Evolutionary conservation across 2,888 invertebrate genomes (phyloP).

Genomic region (Volucella bombylans): DNA sequence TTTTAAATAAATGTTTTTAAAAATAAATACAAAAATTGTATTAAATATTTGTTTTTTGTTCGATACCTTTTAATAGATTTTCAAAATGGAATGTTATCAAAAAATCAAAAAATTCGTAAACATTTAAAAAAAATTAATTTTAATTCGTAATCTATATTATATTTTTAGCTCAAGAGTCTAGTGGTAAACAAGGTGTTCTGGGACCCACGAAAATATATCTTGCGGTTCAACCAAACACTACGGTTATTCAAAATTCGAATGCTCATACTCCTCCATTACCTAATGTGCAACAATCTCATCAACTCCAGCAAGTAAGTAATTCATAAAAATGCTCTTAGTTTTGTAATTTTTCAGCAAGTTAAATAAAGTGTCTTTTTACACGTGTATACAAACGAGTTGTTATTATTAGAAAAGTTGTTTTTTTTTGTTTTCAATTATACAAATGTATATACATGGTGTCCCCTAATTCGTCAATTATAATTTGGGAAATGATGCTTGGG

Average conservation of each 20-base stretch:
- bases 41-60: too few relatives aligned
- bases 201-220: constrained; percentile 94
- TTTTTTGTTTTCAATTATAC: too few relatives aligned
- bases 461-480: too few relatives aligned
- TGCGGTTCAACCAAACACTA: constrained; percentile 89
- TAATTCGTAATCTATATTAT: neutral
- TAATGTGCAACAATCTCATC: constrained; percentile 82
- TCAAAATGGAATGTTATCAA: too few relatives aligned
- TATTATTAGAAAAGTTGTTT: neutral
- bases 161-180: constrained; percentile 89
- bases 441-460: too few relatives aligned
- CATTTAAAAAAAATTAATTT: neutral
- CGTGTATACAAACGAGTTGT: neutral
- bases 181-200: constrained; percentile 91
- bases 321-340: constrained; percentile 74
- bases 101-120: too few relatives aligned
- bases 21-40: too few relatives aligned
- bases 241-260: constrained; percentile 79
- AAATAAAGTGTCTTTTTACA: constrained; percentile 35
- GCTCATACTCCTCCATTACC: constrained; percentile 84
- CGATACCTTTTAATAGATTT: too few relatives aligned
- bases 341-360: constrained; percentile 10
- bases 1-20: too few relatives aligned
- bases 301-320: constrained; percentile 82
- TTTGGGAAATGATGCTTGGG: too few relatives aligned